These are phyloP conservation scores for Pedionomus torquatus DNA, from an alignment of 2,113 vertebrate species.

Conservation along the genomic window DNA sequence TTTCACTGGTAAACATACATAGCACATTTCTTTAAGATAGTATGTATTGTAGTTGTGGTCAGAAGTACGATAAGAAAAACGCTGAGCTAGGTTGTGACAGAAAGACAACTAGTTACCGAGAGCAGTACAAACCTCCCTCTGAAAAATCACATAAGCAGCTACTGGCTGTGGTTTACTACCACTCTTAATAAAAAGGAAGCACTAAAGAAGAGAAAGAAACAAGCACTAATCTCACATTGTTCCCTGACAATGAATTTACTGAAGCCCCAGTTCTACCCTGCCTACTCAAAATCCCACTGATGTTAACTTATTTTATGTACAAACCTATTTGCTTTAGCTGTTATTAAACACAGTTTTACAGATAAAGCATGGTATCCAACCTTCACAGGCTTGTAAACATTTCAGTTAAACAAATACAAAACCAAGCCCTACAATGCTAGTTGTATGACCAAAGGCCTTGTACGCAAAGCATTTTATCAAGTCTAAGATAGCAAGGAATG, in stretches of 20 bases:
- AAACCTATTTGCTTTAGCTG: neutral
- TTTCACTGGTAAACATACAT: neutral
- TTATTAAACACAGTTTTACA: neutral
- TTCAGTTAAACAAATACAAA: neutral
- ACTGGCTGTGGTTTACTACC: neutral
- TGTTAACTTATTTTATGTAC: accelerated
- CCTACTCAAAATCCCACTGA: neutral
- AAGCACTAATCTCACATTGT: neutral
- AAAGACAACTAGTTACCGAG: neutral
- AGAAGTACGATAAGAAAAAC: accelerated
- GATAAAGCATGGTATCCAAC: neutral
- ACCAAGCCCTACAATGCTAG: neutral
- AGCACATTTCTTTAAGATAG: neutral
- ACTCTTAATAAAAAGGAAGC: neutral
- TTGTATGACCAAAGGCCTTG: neutral
- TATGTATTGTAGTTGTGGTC: neutral
- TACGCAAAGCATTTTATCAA: slow-evolving; percentile 5
- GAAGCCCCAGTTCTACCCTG: neutral
- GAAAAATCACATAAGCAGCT: neutral
- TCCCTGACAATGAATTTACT: neutral
- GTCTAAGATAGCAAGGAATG: neutral
- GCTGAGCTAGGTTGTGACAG: neutral
- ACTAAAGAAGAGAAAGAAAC: neutral
- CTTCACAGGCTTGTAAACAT: neutral
- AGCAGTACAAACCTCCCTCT: neutral